phyloP scores from a whole-genome alignment of 2,888 invertebrate species.

The Coelogynopora nodosa region DNA sequence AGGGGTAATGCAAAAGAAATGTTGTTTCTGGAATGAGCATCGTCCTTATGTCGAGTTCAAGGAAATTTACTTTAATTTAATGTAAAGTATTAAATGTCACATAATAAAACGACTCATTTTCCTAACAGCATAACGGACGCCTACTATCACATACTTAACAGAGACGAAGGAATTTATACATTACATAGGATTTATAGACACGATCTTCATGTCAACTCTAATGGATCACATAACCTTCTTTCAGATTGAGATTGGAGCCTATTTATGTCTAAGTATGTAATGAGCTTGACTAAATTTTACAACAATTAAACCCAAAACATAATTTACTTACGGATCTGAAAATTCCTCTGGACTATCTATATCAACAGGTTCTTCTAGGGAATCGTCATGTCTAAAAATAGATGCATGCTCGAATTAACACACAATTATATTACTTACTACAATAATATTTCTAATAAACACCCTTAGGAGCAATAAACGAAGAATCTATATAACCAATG shows the following conservation, averaged over 20 bases:
- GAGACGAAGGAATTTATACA: not conserved
- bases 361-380: not conserved
- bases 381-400: not conserved
- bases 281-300: not conserved
- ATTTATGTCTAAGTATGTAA: not conserved
- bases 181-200: not conserved
- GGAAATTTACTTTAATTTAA: not conserved
- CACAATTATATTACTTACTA: not conserved
- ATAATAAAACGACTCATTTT: not conserved
- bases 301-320: not conserved
- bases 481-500: not conserved
- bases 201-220: not conserved
- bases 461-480: not conserved
- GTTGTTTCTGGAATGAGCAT: not conserved
- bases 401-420: not conserved
- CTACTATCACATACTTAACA: not conserved
- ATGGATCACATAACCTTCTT: not conserved
- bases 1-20: not conserved
- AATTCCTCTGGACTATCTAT: not conserved
- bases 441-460: not conserved
- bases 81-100: not conserved
- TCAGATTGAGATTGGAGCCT: not conserved
- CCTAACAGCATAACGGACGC: not conserved
- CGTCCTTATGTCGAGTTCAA: not conserved
- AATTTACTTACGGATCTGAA: not conserved